phyloP scores from a whole-genome alignment of 92 coral and sea anemone genomes.

The Porites rus region DNA sequence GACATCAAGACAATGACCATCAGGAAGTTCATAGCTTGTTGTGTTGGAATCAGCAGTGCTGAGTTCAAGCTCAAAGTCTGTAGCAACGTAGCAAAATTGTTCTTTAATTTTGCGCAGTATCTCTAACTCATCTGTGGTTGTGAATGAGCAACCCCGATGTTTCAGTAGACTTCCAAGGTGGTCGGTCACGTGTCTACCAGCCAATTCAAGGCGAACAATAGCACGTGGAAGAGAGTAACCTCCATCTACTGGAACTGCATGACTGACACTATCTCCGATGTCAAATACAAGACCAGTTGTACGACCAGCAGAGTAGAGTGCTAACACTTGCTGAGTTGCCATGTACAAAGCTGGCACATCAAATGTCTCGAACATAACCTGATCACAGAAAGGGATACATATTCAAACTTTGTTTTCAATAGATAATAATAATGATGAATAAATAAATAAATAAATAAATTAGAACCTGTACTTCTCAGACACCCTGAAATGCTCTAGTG shows the following conservation, averaged over 20 bases:
- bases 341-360: slow-evolving; percentile 87
- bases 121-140: slow-evolving; percentile 73
- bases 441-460: too few relatives aligned
- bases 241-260: slow-evolving; percentile 77
- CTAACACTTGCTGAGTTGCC: slow-evolving; percentile 84
- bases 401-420: too few relatives aligned
- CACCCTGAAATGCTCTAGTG: too few relatives aligned
- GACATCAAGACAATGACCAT: slow-evolving; percentile 86
- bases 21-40: slow-evolving; percentile 78
- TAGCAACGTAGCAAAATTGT: slow-evolving; percentile 70
- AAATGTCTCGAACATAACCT: slow-evolving; percentile 94
- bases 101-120: slow-evolving; percentile 46
- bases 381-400: neutral
- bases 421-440: too few relatives aligned
- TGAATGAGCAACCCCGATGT: slow-evolving; percentile 72
- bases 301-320: slow-evolving; percentile 92
- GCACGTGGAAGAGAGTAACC: slow-evolving; percentile 56
- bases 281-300: slow-evolving; percentile 88
- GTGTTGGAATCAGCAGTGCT: slow-evolving; percentile 90
- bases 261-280: slow-evolving; percentile 89
- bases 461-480: too few relatives aligned
- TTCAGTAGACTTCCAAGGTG: neutral
- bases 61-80: slow-evolving; percentile 88
- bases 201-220: slow-evolving; percentile 78
- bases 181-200: slow-evolving; percentile 54